These are phyloP conservation scores for Harpagifer antarcticus DNA, from an alignment of 2,797 vertebrate species.

Conservation along the genomic window DNA sequence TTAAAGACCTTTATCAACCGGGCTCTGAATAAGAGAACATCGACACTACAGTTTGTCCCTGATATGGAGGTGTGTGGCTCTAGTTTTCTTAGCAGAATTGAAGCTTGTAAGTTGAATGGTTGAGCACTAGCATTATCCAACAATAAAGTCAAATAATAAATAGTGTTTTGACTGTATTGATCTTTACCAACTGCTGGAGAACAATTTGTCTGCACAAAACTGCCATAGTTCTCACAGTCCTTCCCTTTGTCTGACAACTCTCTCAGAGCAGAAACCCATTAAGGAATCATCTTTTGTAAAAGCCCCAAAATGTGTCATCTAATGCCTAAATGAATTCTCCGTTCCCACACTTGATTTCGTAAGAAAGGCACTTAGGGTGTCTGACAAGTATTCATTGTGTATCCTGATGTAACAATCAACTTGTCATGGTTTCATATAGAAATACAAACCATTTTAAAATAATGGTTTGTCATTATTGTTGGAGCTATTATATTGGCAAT, in stretches of 20 bases:
- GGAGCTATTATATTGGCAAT: background rate
- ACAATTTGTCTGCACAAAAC: too few relatives aligned
- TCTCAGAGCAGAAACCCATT: background rate
- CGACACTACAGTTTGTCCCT: background rate
- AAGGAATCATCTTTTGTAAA: background rate
- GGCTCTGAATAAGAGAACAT: background rate
- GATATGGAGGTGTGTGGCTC: background rate
- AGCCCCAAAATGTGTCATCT: background rate
- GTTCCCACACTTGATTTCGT: background rate
- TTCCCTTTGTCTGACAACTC: background rate
- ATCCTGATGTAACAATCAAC: background rate
- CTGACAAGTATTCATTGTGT: background rate
- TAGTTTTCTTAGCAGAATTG: background rate
- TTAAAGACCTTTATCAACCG: background rate
- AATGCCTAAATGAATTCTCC: background rate
- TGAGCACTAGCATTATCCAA: background rate
- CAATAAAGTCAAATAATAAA: background rate
- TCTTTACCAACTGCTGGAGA: background rate
- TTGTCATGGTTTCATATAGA: slow-evolving; percentile 3
- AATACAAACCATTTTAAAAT: background rate
- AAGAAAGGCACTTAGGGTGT: background rate
- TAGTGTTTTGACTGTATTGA: background rate
- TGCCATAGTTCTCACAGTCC: too few relatives aligned
- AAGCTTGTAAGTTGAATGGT: background rate
- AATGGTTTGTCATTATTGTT: background rate